These are phyloP conservation scores for Scartelaos histophorus DNA, from an alignment of 2,113 vertebrate species.

Conservation along the genomic window DNA sequence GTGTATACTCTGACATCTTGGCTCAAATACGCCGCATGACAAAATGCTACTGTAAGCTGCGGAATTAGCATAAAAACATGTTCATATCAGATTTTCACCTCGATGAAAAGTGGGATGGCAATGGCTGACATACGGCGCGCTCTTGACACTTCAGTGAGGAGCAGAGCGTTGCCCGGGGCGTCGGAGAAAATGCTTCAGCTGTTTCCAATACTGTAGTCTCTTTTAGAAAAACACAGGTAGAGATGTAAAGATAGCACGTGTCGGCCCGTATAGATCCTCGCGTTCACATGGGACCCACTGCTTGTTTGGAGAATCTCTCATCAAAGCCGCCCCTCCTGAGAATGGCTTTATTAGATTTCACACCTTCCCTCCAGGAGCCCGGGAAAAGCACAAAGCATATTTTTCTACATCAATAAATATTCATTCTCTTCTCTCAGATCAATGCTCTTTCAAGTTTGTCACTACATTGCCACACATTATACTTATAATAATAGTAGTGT, in stretches of 20 bases:
- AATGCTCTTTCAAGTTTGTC: slow-evolving; percentile 54
- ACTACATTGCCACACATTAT: slow-evolving; percentile 50
- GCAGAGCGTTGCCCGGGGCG: slow-evolving; percentile 70
- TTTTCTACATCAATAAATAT: slow-evolving; percentile 77
- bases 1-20: slow-evolving; percentile 27
- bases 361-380: slow-evolving; percentile 69
- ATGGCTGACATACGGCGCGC: slow-evolving; percentile 42
- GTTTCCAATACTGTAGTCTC: slow-evolving; percentile 77
- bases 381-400: slow-evolving; percentile 73
- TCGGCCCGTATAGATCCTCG: slow-evolving; percentile 69
- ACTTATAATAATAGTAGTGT: slow-evolving; percentile 19
- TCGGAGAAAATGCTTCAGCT: slow-evolving; percentile 79
- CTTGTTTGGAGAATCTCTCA: slow-evolving; percentile 78
- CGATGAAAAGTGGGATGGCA: slow-evolving; percentile 46
- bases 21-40: slow-evolving; percentile 68
- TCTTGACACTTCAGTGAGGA: slow-evolving; percentile 66
- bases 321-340: slow-evolving; percentile 77
- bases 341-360: slow-evolving; percentile 81
- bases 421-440: slow-evolving; percentile 61
- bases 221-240: slow-evolving; percentile 76
- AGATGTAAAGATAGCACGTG: slow-evolving; percentile 79
- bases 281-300: slow-evolving; percentile 72
- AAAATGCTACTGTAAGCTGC: slow-evolving; percentile 29
- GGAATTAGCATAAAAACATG: slow-evolving; percentile 66
- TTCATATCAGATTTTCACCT: slow-evolving; percentile 59